phyloP scores from a whole-genome alignment of 2,797 vertebrate genomes.

The Coluber constrictor region DNA sequence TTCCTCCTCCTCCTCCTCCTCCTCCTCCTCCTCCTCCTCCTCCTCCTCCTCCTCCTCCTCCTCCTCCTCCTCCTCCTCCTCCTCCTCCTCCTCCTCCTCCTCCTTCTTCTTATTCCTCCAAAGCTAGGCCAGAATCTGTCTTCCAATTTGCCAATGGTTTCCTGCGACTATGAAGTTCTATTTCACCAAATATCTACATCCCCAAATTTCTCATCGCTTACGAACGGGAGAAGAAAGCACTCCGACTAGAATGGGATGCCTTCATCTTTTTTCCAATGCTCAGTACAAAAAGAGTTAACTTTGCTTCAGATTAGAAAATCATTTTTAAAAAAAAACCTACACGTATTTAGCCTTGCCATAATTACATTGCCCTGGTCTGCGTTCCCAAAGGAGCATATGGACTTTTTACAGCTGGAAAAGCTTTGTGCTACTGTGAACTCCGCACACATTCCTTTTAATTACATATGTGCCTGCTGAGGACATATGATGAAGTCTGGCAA shows the following conservation, averaged over 20 bases:
- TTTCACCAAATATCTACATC: not conserved
- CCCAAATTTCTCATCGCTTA: not conserved
- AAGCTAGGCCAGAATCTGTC: not conserved
- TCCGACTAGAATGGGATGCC: too few species aligned
- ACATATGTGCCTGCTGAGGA: constrained; percentile 62
- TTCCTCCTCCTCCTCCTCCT: too few species aligned
- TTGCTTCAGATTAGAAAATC: constrained; percentile 4
- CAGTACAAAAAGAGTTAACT: constrained; percentile 16
- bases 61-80: too few species aligned
- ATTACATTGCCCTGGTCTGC: constrained; percentile 26
- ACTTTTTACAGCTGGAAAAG: constrained; percentile 51
- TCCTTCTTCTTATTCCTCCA: too few species aligned
- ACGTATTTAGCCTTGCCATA: constrained; percentile 35
- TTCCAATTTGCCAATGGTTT: not conserved
- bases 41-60: too few species aligned
- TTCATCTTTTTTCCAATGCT: not conserved
- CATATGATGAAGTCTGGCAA: constrained; percentile 53
- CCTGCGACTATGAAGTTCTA: not conserved
- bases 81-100: too few species aligned
- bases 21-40: too few species aligned
- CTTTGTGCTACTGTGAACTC: constrained; percentile 48
- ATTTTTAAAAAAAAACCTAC: not conserved
- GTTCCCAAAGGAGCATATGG: constrained; percentile 41
- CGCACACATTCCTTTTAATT: constrained; percentile 51
- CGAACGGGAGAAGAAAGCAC: too few species aligned